Percentiles rank a stretch among this genome's conserved stretches.
Conservation (phyloP, 2,797 vertebrate genomes). For the Argya squamiceps region DNA sequence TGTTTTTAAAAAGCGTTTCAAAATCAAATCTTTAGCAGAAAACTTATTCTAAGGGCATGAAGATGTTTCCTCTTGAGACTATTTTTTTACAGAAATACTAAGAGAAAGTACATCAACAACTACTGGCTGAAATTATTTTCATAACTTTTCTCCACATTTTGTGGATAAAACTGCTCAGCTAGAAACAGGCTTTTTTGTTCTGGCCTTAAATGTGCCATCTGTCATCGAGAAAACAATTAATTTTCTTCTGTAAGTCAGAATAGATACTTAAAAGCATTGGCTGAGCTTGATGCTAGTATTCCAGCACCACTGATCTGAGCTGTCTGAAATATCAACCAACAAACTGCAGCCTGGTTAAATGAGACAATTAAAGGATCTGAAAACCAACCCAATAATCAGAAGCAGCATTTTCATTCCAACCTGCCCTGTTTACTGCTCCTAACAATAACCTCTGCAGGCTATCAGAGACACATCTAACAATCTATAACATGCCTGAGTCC, state of each 20-base stretch:
- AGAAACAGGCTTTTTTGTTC: neutral
- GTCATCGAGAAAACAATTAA: neutral
- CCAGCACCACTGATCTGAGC: neutral
- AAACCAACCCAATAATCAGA: neutral
- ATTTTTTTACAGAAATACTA: neutral
- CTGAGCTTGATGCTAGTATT: neutral
- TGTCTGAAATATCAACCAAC: neutral
- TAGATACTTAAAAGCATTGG: neutral
- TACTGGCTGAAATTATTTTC: neutral
- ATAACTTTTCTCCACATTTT: neutral
- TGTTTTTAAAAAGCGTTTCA: neutral
- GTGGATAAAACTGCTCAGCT: neutral
- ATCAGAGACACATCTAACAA: neutral
- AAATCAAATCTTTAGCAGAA: neutral
- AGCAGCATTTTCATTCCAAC: neutral
- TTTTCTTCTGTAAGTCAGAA: neutral
- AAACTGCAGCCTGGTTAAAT: neutral
- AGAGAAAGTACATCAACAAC: neutral
- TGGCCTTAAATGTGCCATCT: neutral
- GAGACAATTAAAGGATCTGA: neutral
- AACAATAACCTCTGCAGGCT: neutral
- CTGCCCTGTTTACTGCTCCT: neutral
- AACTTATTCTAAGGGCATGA: fast-evolving
- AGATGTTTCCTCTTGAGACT: neutral
- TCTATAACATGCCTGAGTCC: neutral